Base-by-base conservation (phyloP, 2,797 vertebrate genomes). In the Margarornis squamiger region DNA sequence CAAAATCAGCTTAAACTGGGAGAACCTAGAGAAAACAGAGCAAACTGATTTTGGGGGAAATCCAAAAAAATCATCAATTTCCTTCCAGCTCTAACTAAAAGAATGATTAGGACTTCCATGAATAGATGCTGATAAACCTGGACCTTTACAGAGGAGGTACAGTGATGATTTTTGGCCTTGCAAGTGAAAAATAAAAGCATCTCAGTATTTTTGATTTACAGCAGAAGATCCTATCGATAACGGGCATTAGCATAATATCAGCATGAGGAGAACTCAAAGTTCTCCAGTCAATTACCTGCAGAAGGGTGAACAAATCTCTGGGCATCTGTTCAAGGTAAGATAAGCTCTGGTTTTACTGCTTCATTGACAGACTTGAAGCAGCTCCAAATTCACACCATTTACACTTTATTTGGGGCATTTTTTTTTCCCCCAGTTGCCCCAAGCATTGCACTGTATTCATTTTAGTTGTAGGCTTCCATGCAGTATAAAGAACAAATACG, bases 31-130 rank as follows among this genome's bases (percentile, higher is more conserved):
- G 21, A 63, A 29, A 21, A 48, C 12, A 34, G 38, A 63, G 14
- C 5, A 67, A 76, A n/a, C 17, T 18, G 11, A 19, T 54, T 36
- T 62, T 8, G 0, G 2, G 7, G 29, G 4, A 2, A 41, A 39
- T 26, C 7, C 45, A 46, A 46, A 61, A 14, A 49, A n/a, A 49
- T 21, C 5, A 26, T 16, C 8, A 36, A 13, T 32, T 80, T 43
- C 30, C 8, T 7, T 45, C 24, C 36, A 91, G 76, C 30, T 30
- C 12, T 22, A 36, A 36, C 20, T 45, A 70, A 43, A 70, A 93
- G 46, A 91, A 66, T 59, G 81, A 82, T 68, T 62, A 79, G 36
- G 43, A 82, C 16, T 80, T 43, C 23, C 74, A 85, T 30, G 36
- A 81, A 71, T 66, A 77, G 36, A 13, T 30, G 21, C 48, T 78